A percentile compares a stretch with the other conserved stretches of the same genome.
These are phyloP conservation scores for Heliconius erato DNA, from an alignment of 2,888 invertebrate species.

Conservation along the genomic window DNA sequence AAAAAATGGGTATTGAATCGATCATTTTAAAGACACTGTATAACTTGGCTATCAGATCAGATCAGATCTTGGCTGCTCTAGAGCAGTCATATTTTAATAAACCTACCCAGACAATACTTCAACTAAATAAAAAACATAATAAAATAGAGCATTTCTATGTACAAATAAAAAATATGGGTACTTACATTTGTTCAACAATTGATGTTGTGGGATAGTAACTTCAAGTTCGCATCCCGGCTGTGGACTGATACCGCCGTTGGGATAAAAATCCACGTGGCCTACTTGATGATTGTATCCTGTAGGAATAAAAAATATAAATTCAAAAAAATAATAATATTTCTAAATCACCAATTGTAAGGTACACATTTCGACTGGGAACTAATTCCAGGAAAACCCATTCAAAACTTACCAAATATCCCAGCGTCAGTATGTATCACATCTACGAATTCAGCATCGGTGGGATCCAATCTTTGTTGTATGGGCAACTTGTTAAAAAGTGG, in stretches of 20 bases:
- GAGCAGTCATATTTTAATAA: too few species aligned
- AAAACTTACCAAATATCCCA: constrained; percentile 78
- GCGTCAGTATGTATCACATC: constrained; percentile 88
- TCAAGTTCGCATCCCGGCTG: constrained; percentile 88
- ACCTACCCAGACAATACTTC: too few species aligned
- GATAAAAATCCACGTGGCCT: constrained; percentile 88
- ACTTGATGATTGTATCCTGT: constrained; percentile 79
- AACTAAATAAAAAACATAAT: neutral
- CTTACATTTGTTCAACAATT: constrained; percentile 79
- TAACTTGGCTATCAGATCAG: too few species aligned
- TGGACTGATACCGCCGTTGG: constrained; percentile 87
- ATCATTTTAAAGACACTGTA: too few species aligned
- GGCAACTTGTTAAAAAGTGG: constrained; percentile 86
- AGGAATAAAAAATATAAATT: neutral
- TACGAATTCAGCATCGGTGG: constrained; percentile 86
- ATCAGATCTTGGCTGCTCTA: too few species aligned
- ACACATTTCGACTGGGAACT: too few species aligned
- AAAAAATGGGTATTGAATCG: too few species aligned
- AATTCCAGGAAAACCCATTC: neutral
- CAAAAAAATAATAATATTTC: too few species aligned
- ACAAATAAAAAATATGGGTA: constrained; percentile 37
- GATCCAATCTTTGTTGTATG: constrained; percentile 82
- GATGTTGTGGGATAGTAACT: constrained; percentile 78
- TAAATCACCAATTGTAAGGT: too few species aligned
- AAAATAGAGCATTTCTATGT: neutral